These are phyloP conservation scores for Malthinus seriepunctatus DNA, from an alignment of 2,888 invertebrate genomes.

Conservation along the genomic window DNA sequence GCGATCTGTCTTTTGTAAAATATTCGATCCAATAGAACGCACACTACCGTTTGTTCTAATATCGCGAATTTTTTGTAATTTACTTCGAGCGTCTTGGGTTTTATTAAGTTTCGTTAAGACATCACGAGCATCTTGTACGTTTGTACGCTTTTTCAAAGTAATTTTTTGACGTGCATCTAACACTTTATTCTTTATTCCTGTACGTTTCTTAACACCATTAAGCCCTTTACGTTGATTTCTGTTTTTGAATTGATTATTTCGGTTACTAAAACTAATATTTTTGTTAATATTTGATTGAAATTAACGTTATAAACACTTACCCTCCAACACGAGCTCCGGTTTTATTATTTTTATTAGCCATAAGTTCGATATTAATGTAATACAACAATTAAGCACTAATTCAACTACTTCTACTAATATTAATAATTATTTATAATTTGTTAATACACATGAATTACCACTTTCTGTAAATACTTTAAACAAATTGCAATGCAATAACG, in stretches of 20 bases:
- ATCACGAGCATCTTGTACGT: conserved; percentile 79
- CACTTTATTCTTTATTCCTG: conserved; percentile 33
- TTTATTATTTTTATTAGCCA: too few relatives aligned
- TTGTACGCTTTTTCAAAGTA: conserved; percentile 75
- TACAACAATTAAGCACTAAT: too few relatives aligned
- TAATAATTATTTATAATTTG: too few relatives aligned
- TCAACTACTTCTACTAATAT: too few relatives aligned
- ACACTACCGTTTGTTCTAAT: conserved; percentile 53
- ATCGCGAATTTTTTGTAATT: conserved; percentile 68
- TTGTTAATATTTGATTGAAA: too few relatives aligned
- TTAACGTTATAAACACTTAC: too few relatives aligned
- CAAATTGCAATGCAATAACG: too few relatives aligned
- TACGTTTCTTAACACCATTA: conserved; percentile 18
- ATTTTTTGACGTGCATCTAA: conserved; percentile 79
- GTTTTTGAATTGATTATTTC: not conserved
- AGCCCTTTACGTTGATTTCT: not conserved
- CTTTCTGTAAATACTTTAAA: too few relatives aligned
- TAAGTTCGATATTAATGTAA: too few relatives aligned
- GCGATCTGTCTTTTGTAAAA: conserved; percentile 57
- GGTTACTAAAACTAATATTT: too few relatives aligned
- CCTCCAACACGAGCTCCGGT: too few relatives aligned
- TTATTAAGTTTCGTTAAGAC: conserved; percentile 77
- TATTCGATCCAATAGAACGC: conserved; percentile 53
- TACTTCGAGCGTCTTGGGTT: conserved; percentile 73
- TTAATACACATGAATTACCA: too few relatives aligned